Conservation (phyloP, 2,888 invertebrate genomes). For the Agrenia bidenticulata region DNA sequence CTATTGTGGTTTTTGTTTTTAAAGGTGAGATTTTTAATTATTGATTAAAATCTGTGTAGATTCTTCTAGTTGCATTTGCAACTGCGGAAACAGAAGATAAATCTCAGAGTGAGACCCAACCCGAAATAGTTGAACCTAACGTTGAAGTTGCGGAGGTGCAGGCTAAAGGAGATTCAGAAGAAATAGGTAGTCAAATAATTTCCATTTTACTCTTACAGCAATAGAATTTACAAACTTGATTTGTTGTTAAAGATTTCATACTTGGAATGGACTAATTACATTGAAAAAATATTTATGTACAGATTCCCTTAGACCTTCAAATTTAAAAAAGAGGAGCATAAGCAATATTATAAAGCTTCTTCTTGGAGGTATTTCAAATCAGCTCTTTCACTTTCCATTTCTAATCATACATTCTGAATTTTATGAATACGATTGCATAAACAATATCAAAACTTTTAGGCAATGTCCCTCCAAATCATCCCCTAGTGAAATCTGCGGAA, state of each 20-base stretch:
- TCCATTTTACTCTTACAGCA: neutral
- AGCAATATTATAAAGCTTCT: slow-evolving; percentile 51
- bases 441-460: slow-evolving; percentile 27
- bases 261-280: too few species aligned
- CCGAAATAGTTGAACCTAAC: slow-evolving; percentile 5
- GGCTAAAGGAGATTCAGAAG: slow-evolving; percentile 14
- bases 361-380: slow-evolving; percentile 45
- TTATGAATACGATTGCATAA: neutral
- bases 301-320: slow-evolving; percentile 28
- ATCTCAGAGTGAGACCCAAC: slow-evolving; percentile 1
- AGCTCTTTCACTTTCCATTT: too few species aligned
- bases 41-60: slow-evolving; percentile 22
- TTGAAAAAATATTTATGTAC: too few species aligned
- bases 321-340: slow-evolving; percentile 45
- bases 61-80: slow-evolving; percentile 40
- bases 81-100: slow-evolving; percentile 31
- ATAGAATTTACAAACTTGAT: neutral
- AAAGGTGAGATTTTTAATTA: too few species aligned
- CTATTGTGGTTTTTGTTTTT: too few species aligned
- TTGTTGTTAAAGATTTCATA: too few species aligned
- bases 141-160: neutral
- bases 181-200: slow-evolving; percentile 21
- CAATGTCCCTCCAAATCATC: slow-evolving; percentile 52
- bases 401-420: too few species aligned
- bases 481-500: slow-evolving; percentile 49